Base-by-base conservation (phyloP, 2,888 invertebrate genomes). In the Toxonevra muliebris region DNA sequence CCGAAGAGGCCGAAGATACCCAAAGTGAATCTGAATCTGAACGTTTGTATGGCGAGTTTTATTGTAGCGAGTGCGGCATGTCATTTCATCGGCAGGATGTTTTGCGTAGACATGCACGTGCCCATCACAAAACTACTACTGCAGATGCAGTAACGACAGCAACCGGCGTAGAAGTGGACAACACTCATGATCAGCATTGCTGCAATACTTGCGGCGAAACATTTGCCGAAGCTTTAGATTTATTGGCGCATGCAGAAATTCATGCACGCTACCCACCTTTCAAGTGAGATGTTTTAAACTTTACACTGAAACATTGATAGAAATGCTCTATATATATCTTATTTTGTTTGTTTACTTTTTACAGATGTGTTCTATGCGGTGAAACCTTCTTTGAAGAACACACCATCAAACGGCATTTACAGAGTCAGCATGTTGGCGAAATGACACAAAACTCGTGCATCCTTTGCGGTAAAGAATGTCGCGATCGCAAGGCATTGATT, bases 151-250 rank as follows among this genome's bases (percentile, higher is more conserved):
- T 17, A 7, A 62, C 63, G 15, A 12, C 20, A 1, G 30, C 7
- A 30, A 7, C 3, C 3, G 57, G 50, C 15, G 60, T 54, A 48
- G 15, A 45, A 53, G 17, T 4, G 69, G 88, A 75, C 3, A 74
- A 73, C 64, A 69, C 61, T 58, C 80, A 76, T 61, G 80, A 79
- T 61, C 71, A 88, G 68, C 92, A 93, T 81, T 88, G 90, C 72
- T 94, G 94, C 82, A 92, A 90, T 80, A 92, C 91, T 48, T 94
- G 94, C 82, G 93, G 93, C 58, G 92, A 93, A 84, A 89, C 89
- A 70, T 94, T 93, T 82, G 88, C 89, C 53, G 92, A 92, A 86
- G 92, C 92, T 63, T 84, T 92, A 76, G 92, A 92, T 81, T 87
- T 93, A 74, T 86, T 93, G 55, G 92, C 93, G 19, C 93, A 93